Percentiles rank a stretch among this genome's conserved stretches.
phyloP scores from a whole-genome alignment of 2,888 invertebrate species.

The Pogonocherus hispidulus region DNA sequence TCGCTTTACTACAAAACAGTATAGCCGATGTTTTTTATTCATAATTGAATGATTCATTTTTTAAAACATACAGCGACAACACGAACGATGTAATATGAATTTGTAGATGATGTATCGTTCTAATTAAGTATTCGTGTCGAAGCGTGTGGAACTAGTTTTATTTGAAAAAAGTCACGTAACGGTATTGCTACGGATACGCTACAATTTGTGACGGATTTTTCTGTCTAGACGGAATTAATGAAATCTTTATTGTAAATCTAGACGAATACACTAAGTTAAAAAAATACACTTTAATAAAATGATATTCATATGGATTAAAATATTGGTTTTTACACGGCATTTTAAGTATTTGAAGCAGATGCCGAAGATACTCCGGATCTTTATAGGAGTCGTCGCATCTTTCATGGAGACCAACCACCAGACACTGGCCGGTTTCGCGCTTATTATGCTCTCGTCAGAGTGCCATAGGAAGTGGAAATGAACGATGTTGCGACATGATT shows the following conservation, averaged over 20 bases:
- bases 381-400: too few species aligned
- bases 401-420: too few species aligned
- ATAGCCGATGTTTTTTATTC: slow-evolving; percentile 14
- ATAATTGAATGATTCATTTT: slow-evolving; percentile 29
- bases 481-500: too few species aligned
- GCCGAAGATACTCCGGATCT: too few species aligned
- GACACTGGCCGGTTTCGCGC: too few species aligned
- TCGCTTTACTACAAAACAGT: slow-evolving; percentile 18
- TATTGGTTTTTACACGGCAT: too few species aligned
- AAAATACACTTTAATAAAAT: too few species aligned
- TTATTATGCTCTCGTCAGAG: too few species aligned
- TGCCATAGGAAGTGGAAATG: too few species aligned
- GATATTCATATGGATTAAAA: too few species aligned
- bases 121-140: slow-evolving; percentile 24
- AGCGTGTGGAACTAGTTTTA: slow-evolving; percentile 19
- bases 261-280: too few species aligned
- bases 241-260: neutral
- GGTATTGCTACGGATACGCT: neutral
- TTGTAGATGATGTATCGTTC: slow-evolving; percentile 26
- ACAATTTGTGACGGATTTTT: slow-evolving; percentile 15
- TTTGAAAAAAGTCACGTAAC: slow-evolving; percentile 14
- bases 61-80: slow-evolving; percentile 20
- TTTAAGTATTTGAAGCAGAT: too few species aligned
- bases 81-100: slow-evolving; percentile 24
- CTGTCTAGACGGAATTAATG: slow-evolving; percentile 19